A percentile compares a stretch with the other conserved stretches of the same genome.
phyloP scores from a whole-genome alignment of 2,888 invertebrate species.

The Chymomyza procnemis region DNA sequence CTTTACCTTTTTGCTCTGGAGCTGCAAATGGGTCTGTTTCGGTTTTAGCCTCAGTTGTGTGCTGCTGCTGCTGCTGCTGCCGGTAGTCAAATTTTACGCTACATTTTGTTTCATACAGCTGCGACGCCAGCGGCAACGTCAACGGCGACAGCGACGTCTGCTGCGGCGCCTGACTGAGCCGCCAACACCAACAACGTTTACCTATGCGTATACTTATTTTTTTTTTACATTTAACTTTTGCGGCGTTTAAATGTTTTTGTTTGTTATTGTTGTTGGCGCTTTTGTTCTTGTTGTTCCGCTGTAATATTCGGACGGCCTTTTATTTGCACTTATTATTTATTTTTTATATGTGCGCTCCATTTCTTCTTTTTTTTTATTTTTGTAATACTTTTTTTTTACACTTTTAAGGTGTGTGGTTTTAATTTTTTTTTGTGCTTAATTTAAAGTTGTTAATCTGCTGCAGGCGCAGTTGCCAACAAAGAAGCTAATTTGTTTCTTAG shows the following conservation, averaged over 20 bases:
- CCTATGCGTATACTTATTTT: neutral
- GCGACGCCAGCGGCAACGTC: constrained; percentile 26
- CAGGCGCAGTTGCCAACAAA: neutral
- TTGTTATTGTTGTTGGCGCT: neutral
- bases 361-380: constrained; percentile 19
- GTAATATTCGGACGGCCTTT: neutral
- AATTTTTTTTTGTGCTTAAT: constrained; percentile 23
- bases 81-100: constrained; percentile 47
- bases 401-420: constrained; percentile 48
- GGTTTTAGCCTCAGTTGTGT: neutral
- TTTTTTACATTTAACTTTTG: neutral
- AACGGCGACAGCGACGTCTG: constrained; percentile 22
- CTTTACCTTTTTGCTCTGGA: constrained; percentile 17
- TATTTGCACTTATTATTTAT: neutral
- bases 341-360: constrained; percentile 13
- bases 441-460: constrained; percentile 35
- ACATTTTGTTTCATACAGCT: constrained; percentile 44
- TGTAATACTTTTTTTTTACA: constrained; percentile 9
- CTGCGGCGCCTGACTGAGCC: neutral
- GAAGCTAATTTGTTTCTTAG: neutral
- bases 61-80: neutral
- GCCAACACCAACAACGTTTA: neutral
- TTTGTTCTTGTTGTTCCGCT: neutral
- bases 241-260: neutral
- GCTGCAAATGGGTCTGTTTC: neutral